Evolutionary conservation across 2,113 vertebrate species (phyloP), one percentile per base, ranked within the genome.

Genomic region (Chlamydotis undulata): DNA sequence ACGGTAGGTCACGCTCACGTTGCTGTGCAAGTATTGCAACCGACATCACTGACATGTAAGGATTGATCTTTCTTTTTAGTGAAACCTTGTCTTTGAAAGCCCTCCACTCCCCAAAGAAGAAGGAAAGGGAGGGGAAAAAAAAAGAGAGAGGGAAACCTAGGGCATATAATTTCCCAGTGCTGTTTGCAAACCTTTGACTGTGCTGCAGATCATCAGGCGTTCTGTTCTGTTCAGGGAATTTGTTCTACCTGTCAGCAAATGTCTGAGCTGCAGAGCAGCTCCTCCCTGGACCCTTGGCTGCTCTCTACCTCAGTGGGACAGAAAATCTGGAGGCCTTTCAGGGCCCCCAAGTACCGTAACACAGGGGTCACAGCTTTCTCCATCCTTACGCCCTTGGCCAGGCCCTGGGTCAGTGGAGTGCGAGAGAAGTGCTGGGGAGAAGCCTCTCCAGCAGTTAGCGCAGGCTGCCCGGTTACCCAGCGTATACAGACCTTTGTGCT

Each of bases 291-390:
- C 9, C 56, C 21, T 49, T 14, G 7, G 3, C 49, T 50, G 57
- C 55, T 25, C 28, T 49, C 22, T 33, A 52, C 39, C 63, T 2
- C 12, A 14, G 9, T 4, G 25, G 28, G 45, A 29, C 28, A 23
- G 26, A n/a, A 35, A 23, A 12, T 10, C 14, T 2, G 11, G 31
- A 52, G 9, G 2, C 1, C 6, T 43, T 53, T 50, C 47, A 26
- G 0, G 1, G 14, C 4, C 7, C 26, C 7, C 18, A 25, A 33
- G 16, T 11, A 3, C 45, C 15, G 70, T 33, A 22, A 14, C 0
- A 2, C 0, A 2, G 35, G 21, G 13, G 14, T 69, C 39, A 13
- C 26, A 31, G 45, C 23, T 50, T 57, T 43, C 31, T n/a, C 29
- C 43, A n/a, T 22, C 61, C 60, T 33, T 4, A 0, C 50, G 45